These are phyloP conservation scores for Drosophila antonietae DNA, from an alignment of 2,888 invertebrate genomes.

Conservation along the genomic window DNA sequence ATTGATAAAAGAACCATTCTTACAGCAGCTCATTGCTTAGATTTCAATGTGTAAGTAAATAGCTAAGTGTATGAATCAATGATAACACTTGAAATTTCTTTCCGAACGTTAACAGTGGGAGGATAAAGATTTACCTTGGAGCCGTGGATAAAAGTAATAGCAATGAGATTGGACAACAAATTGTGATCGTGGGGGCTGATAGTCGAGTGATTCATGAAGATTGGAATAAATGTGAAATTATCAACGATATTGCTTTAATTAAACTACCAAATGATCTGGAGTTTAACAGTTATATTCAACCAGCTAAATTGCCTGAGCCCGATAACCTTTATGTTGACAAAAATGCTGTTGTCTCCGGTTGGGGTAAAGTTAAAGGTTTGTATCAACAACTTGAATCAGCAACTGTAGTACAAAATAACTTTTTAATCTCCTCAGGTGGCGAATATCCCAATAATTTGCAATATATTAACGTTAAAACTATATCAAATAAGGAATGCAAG, in stretches of 20 bases:
- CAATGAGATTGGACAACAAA: background rate
- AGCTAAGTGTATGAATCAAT: background rate
- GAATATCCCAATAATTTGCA: background rate
- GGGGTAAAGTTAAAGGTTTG: background rate
- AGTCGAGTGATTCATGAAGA: background rate
- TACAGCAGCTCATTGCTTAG: background rate
- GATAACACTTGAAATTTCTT: background rate
- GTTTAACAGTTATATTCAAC: background rate
- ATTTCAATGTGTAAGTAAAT: background rate
- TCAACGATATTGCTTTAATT: background rate
- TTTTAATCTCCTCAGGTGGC: too few relatives aligned
- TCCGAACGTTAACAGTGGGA: background rate
- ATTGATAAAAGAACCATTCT: background rate
- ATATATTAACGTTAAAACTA: background rate
- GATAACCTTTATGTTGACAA: background rate
- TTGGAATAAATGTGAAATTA: rapidly evolving
- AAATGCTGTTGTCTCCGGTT: background rate
- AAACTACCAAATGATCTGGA: background rate
- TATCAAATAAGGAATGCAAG: background rate
- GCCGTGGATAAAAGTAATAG: constrained; percentile 1
- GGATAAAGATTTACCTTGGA: background rate
- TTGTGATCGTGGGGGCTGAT: background rate
- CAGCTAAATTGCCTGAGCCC: background rate
- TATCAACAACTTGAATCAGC: too few relatives aligned
- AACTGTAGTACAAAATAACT: too few relatives aligned